These are phyloP conservation scores for Phoxinus dragarum DNA, from an alignment of 2,797 vertebrate species.

Conservation along the genomic window DNA sequence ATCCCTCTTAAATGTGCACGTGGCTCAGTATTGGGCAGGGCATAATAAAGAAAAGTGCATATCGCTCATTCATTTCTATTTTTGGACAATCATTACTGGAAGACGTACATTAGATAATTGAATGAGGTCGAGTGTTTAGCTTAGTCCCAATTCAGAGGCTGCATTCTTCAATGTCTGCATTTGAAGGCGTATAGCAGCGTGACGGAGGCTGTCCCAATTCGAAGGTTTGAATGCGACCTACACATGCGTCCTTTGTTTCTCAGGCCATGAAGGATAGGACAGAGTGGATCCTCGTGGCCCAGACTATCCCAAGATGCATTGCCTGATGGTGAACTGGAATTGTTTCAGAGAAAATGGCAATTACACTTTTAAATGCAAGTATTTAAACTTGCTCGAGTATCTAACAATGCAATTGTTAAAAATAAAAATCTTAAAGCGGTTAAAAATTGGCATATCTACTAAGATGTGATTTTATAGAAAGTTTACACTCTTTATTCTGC, in stretches of 20 bases:
- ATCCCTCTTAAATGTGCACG: conserved; percentile 11
- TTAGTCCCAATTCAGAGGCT: background rate
- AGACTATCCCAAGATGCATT: background rate
- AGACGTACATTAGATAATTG: conserved; percentile 37
- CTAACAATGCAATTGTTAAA: background rate
- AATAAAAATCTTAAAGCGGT: background rate
- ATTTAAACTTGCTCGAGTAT: background rate
- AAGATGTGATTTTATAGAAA: background rate
- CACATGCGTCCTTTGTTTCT: background rate
- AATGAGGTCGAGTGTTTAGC: background rate
- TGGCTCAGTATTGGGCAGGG: conserved; percentile 16
- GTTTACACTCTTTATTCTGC: background rate
- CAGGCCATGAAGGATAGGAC: too few relatives aligned
- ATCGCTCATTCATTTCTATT: conserved; percentile 32
- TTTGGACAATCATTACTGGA: conserved; percentile 17
- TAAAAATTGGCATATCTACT: background rate
- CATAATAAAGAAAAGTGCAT: conserved; percentile 46
- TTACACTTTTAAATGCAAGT: background rate
- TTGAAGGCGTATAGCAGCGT: too few relatives aligned
- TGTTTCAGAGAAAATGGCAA: background rate
- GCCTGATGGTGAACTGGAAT: background rate
- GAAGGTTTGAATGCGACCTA: background rate
- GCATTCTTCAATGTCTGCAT: background rate
- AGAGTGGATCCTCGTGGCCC: too few relatives aligned
- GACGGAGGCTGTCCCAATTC: background rate